A percentile compares a stretch with the other conserved stretches of the same genome.
phyloP scores from a whole-genome alignment of 2,888 invertebrate genomes.

The Microchrysa polita region DNA sequence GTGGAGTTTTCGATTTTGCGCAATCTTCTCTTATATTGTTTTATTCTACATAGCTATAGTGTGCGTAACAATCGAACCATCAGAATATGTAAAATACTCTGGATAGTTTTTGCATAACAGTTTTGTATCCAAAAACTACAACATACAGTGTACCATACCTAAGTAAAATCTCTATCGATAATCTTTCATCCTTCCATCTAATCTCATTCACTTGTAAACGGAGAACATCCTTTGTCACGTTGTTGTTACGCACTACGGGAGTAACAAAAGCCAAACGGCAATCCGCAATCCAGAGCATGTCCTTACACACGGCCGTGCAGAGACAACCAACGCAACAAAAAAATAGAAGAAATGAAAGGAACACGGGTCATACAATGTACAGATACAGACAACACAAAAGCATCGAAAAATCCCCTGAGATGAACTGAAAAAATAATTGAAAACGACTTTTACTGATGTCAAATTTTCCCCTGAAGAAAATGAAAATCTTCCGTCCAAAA shows the following conservation, averaged over 20 bases:
- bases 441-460: slow-evolving; percentile 44
- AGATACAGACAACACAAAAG: slow-evolving; percentile 28
- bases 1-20: too few species aligned
- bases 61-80: too few species aligned
- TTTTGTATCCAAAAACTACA: too few species aligned
- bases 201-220: slow-evolving; percentile 37
- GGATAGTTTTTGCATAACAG: too few species aligned
- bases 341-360: background rate
- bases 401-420: slow-evolving; percentile 32
- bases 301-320: too few species aligned
- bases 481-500: background rate
- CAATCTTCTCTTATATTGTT: too few species aligned
- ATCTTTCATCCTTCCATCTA: slow-evolving; percentile 1
- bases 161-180: too few species aligned
- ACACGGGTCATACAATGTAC: slow-evolving; percentile 28
- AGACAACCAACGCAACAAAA: too few species aligned
- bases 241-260: slow-evolving; percentile 34
- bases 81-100: too few species aligned
- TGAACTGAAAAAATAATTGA: slow-evolving; percentile 44
- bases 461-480: slow-evolving; percentile 16
- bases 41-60: too few species aligned
- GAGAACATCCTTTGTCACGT: slow-evolving; percentile 27
- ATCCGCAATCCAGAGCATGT: background rate
- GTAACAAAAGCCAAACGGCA: slow-evolving; percentile 13
- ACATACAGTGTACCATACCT: too few species aligned